Base-by-base conservation (phyloP, 2,888 invertebrate genomes). In the Scrobipalpa atriplicella region DNA sequence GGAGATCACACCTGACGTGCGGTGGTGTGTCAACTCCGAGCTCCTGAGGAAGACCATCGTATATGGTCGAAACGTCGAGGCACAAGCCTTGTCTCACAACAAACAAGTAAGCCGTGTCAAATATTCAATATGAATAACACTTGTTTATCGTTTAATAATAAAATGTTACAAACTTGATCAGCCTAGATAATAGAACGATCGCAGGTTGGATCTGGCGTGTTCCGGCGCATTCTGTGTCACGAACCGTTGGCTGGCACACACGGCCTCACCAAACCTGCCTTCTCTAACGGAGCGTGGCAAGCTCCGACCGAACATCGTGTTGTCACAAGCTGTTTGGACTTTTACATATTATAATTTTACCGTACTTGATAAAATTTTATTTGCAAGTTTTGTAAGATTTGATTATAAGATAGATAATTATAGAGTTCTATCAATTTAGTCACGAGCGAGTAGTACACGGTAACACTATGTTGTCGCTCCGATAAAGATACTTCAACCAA, bases 221-320 rank as follows among this genome's bases (percentile, higher is more conserved):
- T 66, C 51, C 62, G 61, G 66, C 16, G 41, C 63, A 58, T 60
- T 64, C 62, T 66, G 52, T 60, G 64, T 65, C 64, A 67, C 66
- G 61, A 66, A 68, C 69, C 69, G 70, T 68, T 64, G 65, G n/a
- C 63, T 69, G 61, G 39, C 65, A 19, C 43, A 71, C 67, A 64
- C 67, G 71, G 69, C 71, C 72, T 72, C 73, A 74, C 71, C 67
- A 77, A 80, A 80, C 81, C 76, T 73, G 79, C 71, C 78, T 74
- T 73, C 74, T 80, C 74, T 80, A 80, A 80, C 77, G 78, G 81
- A 71, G 38, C 58, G 29, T 29, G 16, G 52, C 19, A 9, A 29
- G 58, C 52, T 64, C 41, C 7, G 43, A 62, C 41, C 7, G 43
- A 62, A 62, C 62, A 62, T 60, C 13, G 58, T 38, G 58, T 29